Evolutionary conservation across 2,888 invertebrate species (phyloP).

Genomic region (Stenoptilia bipunctidactyla): DNA sequence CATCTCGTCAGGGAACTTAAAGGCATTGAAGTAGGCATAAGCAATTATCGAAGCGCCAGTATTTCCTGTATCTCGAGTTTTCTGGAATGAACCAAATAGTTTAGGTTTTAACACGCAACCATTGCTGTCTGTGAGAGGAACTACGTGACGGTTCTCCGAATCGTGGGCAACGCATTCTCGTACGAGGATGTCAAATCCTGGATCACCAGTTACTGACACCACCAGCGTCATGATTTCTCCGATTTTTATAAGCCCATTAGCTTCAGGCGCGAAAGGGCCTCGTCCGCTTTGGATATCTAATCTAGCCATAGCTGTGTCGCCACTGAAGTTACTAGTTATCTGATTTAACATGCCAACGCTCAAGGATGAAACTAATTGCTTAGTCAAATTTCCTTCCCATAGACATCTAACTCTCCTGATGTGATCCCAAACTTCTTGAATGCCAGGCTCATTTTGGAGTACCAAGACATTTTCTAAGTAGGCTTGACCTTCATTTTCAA

Average conservation of each 20-base stretch:
- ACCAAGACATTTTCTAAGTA: conserved; percentile 85
- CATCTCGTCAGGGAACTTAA: conserved; percentile 89
- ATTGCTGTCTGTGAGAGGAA: conserved; percentile 79
- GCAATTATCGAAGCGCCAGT: conserved; percentile 82
- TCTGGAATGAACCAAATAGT: conserved; percentile 85
- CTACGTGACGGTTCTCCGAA: conserved; percentile 74
- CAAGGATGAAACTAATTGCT: conserved; percentile 79
- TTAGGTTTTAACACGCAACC: conserved; percentile 86
- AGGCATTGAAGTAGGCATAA: conserved; percentile 84
- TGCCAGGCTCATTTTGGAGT: conserved; percentile 82
- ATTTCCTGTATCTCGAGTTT: conserved; percentile 80
- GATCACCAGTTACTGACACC: conserved; percentile 82
- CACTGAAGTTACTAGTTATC: conserved; percentile 85
- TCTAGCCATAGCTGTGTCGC: conserved; percentile 85
- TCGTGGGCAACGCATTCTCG: conserved; percentile 83
- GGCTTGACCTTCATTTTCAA: conserved; percentile 81
- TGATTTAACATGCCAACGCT: conserved; percentile 85
- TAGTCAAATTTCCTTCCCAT: conserved; percentile 85
- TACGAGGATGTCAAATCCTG: conserved; percentile 83
- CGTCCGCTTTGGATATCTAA: conserved; percentile 82
- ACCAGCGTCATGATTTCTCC: conserved; percentile 87
- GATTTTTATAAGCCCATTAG: conserved; percentile 83
- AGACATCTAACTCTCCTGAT: conserved; percentile 82
- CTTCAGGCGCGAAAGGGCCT: conserved; percentile 82
- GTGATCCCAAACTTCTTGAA: conserved; percentile 84